Evolutionary conservation across 2,797 vertebrate genomes (phyloP).

Genomic region (Balearica regulorum): DNA sequence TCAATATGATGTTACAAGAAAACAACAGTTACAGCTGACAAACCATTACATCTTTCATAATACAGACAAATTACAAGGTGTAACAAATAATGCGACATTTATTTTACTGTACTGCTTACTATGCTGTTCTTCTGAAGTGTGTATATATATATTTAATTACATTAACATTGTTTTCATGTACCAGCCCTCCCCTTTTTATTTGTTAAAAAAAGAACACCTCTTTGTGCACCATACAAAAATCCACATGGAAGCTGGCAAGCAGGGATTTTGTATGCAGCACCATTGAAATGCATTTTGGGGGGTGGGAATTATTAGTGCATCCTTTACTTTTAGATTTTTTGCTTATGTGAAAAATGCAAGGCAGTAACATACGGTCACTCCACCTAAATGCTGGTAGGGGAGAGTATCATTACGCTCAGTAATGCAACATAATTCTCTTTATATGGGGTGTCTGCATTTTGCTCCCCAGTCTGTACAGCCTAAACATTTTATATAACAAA

Average conservation of each 20-base stretch:
- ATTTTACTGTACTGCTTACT: conserved; percentile 82
- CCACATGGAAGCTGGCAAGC: conserved; percentile 71
- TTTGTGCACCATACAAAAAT: conserved; percentile 84
- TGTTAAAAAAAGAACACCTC: conserved; percentile 73
- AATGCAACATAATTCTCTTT: conserved; percentile 72
- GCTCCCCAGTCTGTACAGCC: conserved; percentile 70
- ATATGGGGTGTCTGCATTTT: conserved; percentile 54
- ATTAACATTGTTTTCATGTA: conserved; percentile 74
- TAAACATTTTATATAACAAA: conserved; percentile 76
- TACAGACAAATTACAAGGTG: conserved; percentile 91
- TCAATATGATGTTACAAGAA: conserved; percentile 90
- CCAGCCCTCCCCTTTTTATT: conserved; percentile 72
- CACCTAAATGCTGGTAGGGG: conserved; percentile 68
- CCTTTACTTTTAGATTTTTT: conserved; percentile 60
- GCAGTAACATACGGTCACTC: conserved; percentile 72
- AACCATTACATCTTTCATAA: conserved; percentile 93
- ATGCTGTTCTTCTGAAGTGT: conserved; percentile 74
- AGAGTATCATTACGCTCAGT: conserved; percentile 72
- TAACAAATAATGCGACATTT: conserved; percentile 91
- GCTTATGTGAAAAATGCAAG: conserved; percentile 69
- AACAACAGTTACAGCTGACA: conserved; percentile 93
- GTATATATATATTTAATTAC: conserved; percentile 76
- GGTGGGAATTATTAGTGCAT: conserved; percentile 64
- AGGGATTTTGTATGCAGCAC: conserved; percentile 76
- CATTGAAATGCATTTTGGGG: conserved; percentile 67